Conservation (phyloP, 1,140 invertebrate species). For the Atta texana region DNA sequence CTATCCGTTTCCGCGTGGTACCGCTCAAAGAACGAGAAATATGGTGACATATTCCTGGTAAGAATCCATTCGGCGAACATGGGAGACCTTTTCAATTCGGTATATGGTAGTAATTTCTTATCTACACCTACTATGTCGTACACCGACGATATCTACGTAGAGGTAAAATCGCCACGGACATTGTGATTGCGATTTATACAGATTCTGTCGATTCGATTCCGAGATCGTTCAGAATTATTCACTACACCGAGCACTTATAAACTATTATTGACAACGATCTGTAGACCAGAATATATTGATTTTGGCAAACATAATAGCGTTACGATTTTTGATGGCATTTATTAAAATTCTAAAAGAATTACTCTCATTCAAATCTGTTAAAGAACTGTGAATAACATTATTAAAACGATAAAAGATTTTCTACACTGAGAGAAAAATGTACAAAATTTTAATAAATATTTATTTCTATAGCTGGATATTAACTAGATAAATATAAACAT, state of each 20-base stretch:
- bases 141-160: slow-evolving; percentile 27
- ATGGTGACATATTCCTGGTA: slow-evolving; percentile 57
- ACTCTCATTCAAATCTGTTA: neutral
- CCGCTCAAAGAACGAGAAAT: slow-evolving; percentile 44
- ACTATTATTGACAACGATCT: slow-evolving; percentile 26
- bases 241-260: slow-evolving; percentile 17
- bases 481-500: no score
- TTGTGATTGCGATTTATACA: slow-evolving; percentile 60
- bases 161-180: slow-evolving; percentile 49
- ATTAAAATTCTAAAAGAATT: slow-evolving; percentile 6
- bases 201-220: slow-evolving; percentile 63
- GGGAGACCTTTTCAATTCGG: slow-evolving; percentile 37
- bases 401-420: neutral
- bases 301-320: neutral
- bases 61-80: slow-evolving; percentile 60
- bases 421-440: neutral
- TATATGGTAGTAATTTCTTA: slow-evolving; percentile 65
- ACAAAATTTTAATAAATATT: no score
- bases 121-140: slow-evolving; percentile 48
- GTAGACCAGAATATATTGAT: slow-evolving; percentile 6
- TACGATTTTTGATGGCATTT: neutral
- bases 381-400: neutral
- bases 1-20: slow-evolving; percentile 31
- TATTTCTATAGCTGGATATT: no score
- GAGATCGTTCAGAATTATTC: slow-evolving; percentile 36